These are phyloP conservation scores for Pungitius pungitius DNA, from an alignment of 2,113 vertebrate species.

Conservation along the genomic window DNA sequence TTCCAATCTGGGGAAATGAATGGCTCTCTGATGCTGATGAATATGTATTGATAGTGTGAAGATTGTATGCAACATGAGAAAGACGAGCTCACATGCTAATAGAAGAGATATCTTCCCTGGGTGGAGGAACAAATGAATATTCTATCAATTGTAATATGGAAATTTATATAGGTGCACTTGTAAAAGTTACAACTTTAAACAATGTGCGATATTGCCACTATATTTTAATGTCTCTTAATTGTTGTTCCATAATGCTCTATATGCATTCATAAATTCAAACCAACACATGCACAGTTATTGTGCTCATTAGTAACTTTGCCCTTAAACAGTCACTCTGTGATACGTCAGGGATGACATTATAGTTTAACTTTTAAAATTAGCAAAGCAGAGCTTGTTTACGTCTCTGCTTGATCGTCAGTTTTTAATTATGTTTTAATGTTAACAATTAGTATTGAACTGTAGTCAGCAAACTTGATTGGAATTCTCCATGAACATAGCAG, in stretches of 20 bases:
- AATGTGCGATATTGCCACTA: no score
- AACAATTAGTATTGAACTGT: conserved; percentile 80
- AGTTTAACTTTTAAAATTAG: conserved; percentile 70
- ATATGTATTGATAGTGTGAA: conserved; percentile 79
- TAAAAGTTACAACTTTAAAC: background rate
- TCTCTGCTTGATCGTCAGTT: conserved; percentile 79
- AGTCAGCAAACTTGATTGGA: conserved; percentile 79
- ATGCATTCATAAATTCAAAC: conserved; percentile 18
- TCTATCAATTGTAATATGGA: conserved; percentile 6
- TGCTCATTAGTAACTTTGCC: conserved; percentile 68
- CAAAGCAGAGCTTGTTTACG: conserved; percentile 51
- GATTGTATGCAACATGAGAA: conserved; percentile 78
- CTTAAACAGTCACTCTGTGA: conserved; percentile 48
- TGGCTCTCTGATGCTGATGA: conserved; percentile 86
- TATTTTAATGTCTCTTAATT: conserved; percentile 47
- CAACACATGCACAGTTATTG: conserved; percentile 16
- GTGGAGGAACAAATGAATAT: conserved; percentile 14
- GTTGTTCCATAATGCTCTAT: background rate
- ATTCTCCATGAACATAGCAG: conserved; percentile 52
- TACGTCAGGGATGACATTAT: conserved; percentile 61
- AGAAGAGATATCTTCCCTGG: conserved; percentile 14
- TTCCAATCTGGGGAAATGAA: conserved; percentile 80
- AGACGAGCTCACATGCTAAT: conserved; percentile 52
- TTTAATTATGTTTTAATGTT: conserved; percentile 86
- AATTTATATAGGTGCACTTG: background rate